Evolutionary conservation across 2,888 invertebrate genomes (phyloP), one percentile per base, ranked within the genome.

Genomic region (Erebia epiphron): DNA sequence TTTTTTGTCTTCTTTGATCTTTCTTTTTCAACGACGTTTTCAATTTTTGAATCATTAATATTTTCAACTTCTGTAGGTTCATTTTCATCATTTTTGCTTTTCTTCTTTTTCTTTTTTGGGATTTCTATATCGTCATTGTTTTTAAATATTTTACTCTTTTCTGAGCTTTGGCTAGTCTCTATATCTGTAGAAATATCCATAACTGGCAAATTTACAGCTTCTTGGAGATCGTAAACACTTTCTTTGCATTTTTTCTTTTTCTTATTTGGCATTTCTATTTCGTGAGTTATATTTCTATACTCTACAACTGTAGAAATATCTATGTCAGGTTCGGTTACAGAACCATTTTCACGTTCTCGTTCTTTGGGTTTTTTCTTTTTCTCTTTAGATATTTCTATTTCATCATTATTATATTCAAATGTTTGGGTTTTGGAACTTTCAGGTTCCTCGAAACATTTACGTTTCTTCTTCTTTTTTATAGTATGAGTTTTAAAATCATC

Each of bases 1-100:
- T 60, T 60, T 10, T 60, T 60, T 60, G 9, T 43, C 41, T 60
- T 60, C n/a, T 41, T 41, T 60, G 58, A 10, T 9, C n/a, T 60
- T 60, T 60, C 50, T 50, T 5, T 49, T 49, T 49, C 5, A 14
- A 3, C 14, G 4, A 13, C n/a, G 49, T n/a, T 14, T 49, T 49
- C 49, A 49, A 49, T 11, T 49, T 18, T 11, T 11, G 18, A 60
- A 16, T 43, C 1, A 60, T 35, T 35, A 7, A 35, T 35, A 35
- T 35, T 16, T 43, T 43, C 41, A 10, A 43, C 10, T 43, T 43
- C 43, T 16, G n/a, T 35, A 10, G 43, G 16, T 43, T 41, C 60
- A 41, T 52, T 16, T n/a, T 52, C 52, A 52, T n/a, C 1, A 9
- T 52, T 9, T 16, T 52, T 52, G n/a, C 52, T n/a, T 52, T 52